Evolutionary conservation across 2,888 invertebrate species (phyloP).

Genomic region (Leistus spinibarbis): DNA sequence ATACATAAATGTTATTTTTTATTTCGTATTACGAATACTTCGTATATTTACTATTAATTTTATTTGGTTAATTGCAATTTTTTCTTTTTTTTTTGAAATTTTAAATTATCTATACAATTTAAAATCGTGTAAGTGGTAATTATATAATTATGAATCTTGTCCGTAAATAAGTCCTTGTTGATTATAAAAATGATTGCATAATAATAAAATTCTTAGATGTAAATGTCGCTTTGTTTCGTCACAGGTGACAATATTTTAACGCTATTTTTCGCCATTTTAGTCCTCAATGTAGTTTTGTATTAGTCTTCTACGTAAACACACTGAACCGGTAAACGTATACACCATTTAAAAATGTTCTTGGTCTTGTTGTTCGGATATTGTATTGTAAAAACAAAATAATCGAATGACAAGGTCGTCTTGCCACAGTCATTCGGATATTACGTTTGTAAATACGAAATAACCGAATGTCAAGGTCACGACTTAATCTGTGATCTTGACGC

Average conservation of each 20-base stretch:
- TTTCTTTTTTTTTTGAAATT: too few species aligned
- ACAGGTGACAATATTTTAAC: constrained; percentile 6
- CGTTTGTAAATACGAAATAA: too few species aligned
- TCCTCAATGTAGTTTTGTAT: constrained; percentile 40
- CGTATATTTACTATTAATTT: neutral
- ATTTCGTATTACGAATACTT: neutral
- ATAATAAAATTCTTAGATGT: constrained; percentile 24
- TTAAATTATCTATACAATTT: constrained; percentile 22
- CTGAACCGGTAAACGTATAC: neutral
- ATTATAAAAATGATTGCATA: constrained; percentile 22
- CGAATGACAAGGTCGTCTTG: too few species aligned
- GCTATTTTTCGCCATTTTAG: constrained; percentile 37
- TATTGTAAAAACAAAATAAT: too few species aligned
- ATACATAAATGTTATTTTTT: neutral
- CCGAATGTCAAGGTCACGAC: too few species aligned
- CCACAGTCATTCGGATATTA: too few species aligned
- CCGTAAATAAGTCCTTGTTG: constrained; percentile 30
- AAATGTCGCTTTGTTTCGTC: constrained; percentile 37
- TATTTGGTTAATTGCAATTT: constrained; percentile 17
- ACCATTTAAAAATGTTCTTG: neutral
- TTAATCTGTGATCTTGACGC: too few species aligned
- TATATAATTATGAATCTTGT: constrained; percentile 21
- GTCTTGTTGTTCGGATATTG: too few species aligned
- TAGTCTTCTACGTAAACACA: constrained; percentile 11
- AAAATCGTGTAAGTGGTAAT: constrained; percentile 21